Conservation (phyloP, 2,888 invertebrate species). For the Pyrrhia umbra region DNA sequence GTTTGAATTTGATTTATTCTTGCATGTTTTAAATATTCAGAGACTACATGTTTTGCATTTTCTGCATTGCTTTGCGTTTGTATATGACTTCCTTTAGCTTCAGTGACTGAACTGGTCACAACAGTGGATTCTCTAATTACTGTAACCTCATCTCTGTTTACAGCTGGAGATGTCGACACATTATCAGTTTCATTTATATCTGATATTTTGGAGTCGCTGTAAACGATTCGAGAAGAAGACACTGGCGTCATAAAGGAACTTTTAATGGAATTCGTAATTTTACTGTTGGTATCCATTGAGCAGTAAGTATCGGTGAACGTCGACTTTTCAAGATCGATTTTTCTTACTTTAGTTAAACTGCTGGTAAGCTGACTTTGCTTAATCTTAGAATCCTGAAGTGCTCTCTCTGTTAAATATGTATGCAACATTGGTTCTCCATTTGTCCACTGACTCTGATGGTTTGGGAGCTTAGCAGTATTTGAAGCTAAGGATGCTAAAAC, state of each 20-base stretch:
- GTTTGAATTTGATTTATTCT: slow-evolving; percentile 84
- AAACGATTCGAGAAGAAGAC: slow-evolving; percentile 60
- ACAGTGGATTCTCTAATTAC: slow-evolving; percentile 62
- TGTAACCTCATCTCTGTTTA: slow-evolving; percentile 69
- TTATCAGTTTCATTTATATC: slow-evolving; percentile 65
- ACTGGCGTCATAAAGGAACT: slow-evolving; percentile 61
- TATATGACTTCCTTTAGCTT: slow-evolving; percentile 72
- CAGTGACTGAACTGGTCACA: slow-evolving; percentile 60
- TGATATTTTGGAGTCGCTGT: slow-evolving; percentile 64
- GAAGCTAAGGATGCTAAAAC: slow-evolving; percentile 91
- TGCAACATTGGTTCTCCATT: slow-evolving; percentile 92
- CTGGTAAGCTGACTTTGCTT: slow-evolving; percentile 91
- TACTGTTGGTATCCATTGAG: slow-evolving; percentile 64
- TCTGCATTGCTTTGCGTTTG: slow-evolving; percentile 79
- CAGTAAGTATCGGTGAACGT: slow-evolving; percentile 71
- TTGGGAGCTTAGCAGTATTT: slow-evolving; percentile 91
- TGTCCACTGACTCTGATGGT: slow-evolving; percentile 89
- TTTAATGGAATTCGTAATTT: slow-evolving; percentile 61
- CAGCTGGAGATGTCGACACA: slow-evolving; percentile 51
- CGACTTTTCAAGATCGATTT: slow-evolving; percentile 79
- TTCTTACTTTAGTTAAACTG: slow-evolving; percentile 79
- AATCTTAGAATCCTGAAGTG: slow-evolving; percentile 92
- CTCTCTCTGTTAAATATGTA: slow-evolving; percentile 93
- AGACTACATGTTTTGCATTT: slow-evolving; percentile 92
- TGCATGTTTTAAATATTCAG: slow-evolving; percentile 92